A percentile compares a stretch with the other conserved stretches of the same genome.
phyloP scores from a whole-genome alignment of 2,888 invertebrate genomes.

The Sisyra terminalis region DNA sequence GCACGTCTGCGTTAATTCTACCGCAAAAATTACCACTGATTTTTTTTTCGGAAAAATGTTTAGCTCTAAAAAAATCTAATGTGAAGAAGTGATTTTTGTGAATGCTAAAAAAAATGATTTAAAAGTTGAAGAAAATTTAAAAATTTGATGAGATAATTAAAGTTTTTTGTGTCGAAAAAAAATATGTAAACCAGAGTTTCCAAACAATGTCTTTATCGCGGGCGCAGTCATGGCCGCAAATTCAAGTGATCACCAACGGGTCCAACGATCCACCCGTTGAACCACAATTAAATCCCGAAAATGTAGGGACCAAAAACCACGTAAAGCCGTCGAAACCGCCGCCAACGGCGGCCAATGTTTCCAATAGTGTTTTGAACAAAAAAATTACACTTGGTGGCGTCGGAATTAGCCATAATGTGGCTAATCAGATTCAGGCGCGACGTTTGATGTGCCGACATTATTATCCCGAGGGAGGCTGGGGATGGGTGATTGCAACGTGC shows the following conservation, averaged over 20 bases:
- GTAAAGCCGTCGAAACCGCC: constrained; percentile 23
- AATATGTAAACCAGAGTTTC: neutral
- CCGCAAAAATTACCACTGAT: too few species aligned
- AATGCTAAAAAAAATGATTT: too few species aligned
- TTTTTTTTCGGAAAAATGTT: too few species aligned
- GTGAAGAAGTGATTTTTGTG: too few species aligned
- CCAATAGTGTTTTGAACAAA: constrained; percentile 3
- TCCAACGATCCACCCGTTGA: neutral
- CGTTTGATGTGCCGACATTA: constrained; percentile 54
- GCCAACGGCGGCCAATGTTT: constrained; percentile 2
- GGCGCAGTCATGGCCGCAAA: constrained; percentile 33
- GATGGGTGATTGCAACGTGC: constrained; percentile 62
- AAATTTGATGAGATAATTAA: too few species aligned
- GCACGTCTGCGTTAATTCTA: too few species aligned
- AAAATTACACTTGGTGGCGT: constrained; percentile 2
- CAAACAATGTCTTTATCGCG: constrained; percentile 21
- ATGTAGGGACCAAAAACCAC: constrained; percentile 32
- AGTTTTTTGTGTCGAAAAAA: neutral
- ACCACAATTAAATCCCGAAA: constrained; percentile 27
- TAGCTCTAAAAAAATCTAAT: too few species aligned
- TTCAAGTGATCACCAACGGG: constrained; percentile 23
- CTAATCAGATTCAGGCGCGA: constrained; percentile 38
- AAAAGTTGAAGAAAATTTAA: too few species aligned
- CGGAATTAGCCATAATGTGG: constrained; percentile 1
- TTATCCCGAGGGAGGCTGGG: constrained; percentile 80